These are phyloP conservation scores for Calameuta idolon DNA, from an alignment of 2,888 invertebrate genomes.

Conservation along the genomic window DNA sequence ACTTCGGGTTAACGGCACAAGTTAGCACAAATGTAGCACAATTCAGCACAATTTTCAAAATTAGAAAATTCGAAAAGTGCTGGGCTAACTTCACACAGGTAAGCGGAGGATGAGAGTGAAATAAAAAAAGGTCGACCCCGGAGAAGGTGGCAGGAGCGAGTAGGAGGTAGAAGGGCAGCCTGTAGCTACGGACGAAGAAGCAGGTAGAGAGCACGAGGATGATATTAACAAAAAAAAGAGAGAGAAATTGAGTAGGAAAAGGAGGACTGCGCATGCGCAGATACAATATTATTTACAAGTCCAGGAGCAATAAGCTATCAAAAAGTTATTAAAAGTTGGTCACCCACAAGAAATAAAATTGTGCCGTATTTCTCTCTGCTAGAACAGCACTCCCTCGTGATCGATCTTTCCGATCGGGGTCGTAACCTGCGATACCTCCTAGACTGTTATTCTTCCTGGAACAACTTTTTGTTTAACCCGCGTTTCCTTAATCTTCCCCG, in stretches of 20 bases:
- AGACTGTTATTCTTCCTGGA: background rate
- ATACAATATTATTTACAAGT: constrained; percentile 52
- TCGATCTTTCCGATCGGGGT: constrained; percentile 32
- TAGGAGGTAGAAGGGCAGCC: background rate
- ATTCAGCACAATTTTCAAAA: too few relatives aligned
- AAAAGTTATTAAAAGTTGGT: constrained; percentile 58
- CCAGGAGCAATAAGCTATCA: constrained; percentile 47
- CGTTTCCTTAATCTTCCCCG: background rate
- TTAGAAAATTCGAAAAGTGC: too few relatives aligned
- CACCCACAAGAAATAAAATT: constrained; percentile 50
- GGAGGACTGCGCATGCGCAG: constrained; percentile 23
- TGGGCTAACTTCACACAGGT: too few relatives aligned
- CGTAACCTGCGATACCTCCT: background rate
- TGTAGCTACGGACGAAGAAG: background rate
- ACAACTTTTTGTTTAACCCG: background rate
- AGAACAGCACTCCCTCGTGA: constrained; percentile 39
- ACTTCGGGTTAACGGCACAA: too few relatives aligned
- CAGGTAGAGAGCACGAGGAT: background rate
- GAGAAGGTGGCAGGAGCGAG: background rate
- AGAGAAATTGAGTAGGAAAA: background rate
- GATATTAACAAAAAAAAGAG: background rate
- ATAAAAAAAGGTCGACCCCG: background rate
- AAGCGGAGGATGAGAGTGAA: background rate
- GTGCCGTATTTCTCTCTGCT: constrained; percentile 18
- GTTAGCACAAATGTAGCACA: too few relatives aligned